These are phyloP conservation scores for Ophioderma brevispina DNA, from an alignment of 35 echinoderm and acorn worm species.

Conservation along the genomic window DNA sequence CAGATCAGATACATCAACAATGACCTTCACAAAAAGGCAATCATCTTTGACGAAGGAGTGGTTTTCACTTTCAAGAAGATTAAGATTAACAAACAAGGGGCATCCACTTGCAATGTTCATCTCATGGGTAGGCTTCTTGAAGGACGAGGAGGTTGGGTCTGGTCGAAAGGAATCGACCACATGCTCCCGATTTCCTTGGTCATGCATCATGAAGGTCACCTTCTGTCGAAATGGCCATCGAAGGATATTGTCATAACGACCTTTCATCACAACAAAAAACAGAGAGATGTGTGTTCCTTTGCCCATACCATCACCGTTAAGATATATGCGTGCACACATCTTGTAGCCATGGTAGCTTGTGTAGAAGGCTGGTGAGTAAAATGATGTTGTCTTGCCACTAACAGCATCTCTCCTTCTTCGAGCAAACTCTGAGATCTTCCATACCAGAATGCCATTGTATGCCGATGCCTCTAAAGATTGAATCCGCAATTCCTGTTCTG, in stretches of 20 bases:
- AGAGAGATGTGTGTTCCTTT: slow-evolving; percentile 62
- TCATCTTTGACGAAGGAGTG: slow-evolving; percentile 53
- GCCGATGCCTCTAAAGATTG: slow-evolving; percentile 17
- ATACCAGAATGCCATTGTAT: slow-evolving; percentile 24
- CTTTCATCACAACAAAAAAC: slow-evolving; percentile 74
- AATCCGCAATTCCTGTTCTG: slow-evolving; percentile 37
- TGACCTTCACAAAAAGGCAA: slow-evolving; percentile 48
- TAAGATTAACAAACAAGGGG: no score
- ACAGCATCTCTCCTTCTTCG: slow-evolving; percentile 10
- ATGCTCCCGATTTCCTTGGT: no score
- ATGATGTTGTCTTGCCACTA: slow-evolving; percentile 30
- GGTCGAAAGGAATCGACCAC: slow-evolving; percentile 79
- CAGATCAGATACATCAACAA: slow-evolving; percentile 52
- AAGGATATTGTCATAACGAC: slow-evolving; percentile 54
- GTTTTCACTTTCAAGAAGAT: slow-evolving; percentile 24
- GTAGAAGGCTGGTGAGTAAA: slow-evolving; percentile 38
- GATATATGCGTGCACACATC: no score
- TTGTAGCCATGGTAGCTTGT: no score
- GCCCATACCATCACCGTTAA: no score
- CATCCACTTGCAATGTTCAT: no score
- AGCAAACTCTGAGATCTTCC: slow-evolving; percentile 11
- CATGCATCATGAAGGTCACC: no score
- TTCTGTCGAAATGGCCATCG: slow-evolving; percentile 66
- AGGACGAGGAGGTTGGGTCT: slow-evolving; percentile 71
- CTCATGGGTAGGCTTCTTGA: slow-evolving; percentile 68